Evolutionary conservation across 2,797 vertebrate genomes (phyloP), one percentile per base, ranked within the genome.

Genomic region (Anguilla pacifica): DNA sequence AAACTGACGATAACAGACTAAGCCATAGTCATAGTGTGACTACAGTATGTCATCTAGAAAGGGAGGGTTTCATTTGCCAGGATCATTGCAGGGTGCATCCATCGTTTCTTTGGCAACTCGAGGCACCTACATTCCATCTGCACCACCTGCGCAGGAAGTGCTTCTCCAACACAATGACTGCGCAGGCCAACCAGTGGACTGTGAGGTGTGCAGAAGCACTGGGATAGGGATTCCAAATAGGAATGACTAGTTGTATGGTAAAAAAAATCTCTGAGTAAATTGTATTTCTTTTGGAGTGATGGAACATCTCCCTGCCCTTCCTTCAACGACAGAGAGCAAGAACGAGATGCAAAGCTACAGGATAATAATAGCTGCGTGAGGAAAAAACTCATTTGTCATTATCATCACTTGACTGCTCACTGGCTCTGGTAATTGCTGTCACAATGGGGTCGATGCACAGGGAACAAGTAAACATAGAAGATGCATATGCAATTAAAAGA

Each of bases 301-400:
- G 79, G 5, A 13, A 22, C 7, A 0, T 25, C 1, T 22, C 43
- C 6, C 11, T 22, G 17, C 46, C 2, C 39, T 46, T 82, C 28
- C 79, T 79, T 79, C 39, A 17, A 1, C 6, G 46, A 6, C 25
- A 10, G 43, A 22, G 79, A 25, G 22, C 9, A 35, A 15, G 39
- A 77, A 77, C 7, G 79, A 82, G 19, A 51, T 5, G 6, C 17
- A 39, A n/a, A n/a, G 79, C 43, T 49, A 25, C 79, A 49, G 46
- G 79, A 82, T n/a, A 51, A 82, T 51, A 82, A 82, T 82, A 82
- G 79, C 79, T 25, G 19, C 51, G 74, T 19, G 74, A 43, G 43
- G 39, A 17, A 51, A 51, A 81, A 46, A n/a, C 19, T 1, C 17
- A 2, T 46, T 46, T 81, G 22, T 25, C 5, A 46, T 81, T 81